Percentiles rank a stretch among this genome's conserved stretches.
phyloP scores from a whole-genome alignment of 1,140 invertebrate species.

The Drosophila pachea region DNA sequence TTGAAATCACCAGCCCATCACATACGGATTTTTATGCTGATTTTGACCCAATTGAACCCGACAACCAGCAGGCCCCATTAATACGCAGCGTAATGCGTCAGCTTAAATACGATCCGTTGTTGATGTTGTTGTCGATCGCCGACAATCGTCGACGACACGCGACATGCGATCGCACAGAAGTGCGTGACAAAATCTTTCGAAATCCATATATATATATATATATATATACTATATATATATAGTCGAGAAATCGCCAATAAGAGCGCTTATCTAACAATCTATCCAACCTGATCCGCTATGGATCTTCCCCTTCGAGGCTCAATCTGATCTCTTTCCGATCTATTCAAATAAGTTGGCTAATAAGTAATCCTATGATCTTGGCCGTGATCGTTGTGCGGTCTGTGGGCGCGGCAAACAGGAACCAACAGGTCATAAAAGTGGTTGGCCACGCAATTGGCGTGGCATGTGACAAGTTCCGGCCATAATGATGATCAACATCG shows the following conservation, averaged over 20 bases:
- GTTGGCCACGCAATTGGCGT: constrained; percentile 42
- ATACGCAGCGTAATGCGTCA: constrained; percentile 48
- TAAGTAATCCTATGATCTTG: too few species aligned
- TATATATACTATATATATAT: background rate
- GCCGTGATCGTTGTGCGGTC: background rate
- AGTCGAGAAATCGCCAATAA: too few species aligned
- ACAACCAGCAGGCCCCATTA: constrained; percentile 33
- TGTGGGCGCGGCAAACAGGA: constrained; percentile 37
- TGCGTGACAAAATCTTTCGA: constrained; percentile 1
- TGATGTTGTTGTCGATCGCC: constrained; percentile 5
- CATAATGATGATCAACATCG: constrained; percentile 49
- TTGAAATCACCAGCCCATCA: constrained; percentile 55
- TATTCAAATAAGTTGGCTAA: too few species aligned
- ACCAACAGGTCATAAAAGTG: constrained; percentile 48
- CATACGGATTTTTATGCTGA: constrained; percentile 74
- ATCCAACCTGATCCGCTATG: too few species aligned
- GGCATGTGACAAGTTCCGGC: constrained; percentile 73
- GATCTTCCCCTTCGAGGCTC: too few species aligned
- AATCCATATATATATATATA: background rate
- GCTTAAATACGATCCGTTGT: constrained; percentile 27
- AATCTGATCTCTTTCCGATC: too few species aligned
- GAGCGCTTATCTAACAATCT: too few species aligned
- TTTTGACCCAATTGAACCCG: constrained; percentile 72
- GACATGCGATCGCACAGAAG: constrained; percentile 19
- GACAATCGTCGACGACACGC: constrained; percentile 24